phyloP scores from a whole-genome alignment of 2,888 invertebrate species.

The Dicyrtoma fusca region DNA sequence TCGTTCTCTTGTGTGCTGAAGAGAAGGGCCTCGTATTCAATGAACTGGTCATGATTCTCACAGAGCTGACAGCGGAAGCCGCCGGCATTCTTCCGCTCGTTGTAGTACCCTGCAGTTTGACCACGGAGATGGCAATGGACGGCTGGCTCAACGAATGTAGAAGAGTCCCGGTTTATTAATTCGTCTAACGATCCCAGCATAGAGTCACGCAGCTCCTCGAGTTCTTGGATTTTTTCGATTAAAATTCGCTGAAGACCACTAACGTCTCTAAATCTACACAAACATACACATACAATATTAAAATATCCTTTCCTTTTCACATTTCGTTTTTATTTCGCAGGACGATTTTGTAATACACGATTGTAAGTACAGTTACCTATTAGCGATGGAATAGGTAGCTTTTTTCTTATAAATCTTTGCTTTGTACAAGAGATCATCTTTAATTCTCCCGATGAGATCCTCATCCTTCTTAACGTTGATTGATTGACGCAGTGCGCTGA shows the following conservation, averaged over 20 bases:
- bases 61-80: constrained; percentile 60
- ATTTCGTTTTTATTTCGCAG: constrained; percentile 2
- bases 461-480: constrained; percentile 39
- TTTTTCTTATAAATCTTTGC: constrained; percentile 34
- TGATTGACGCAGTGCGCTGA: constrained; percentile 60
- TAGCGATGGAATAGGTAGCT: constrained; percentile 38
- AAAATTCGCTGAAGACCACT: constrained; percentile 60
- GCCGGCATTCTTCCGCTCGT: constrained; percentile 38
- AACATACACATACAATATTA: too few relatives aligned
- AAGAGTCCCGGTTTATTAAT: constrained; percentile 57
- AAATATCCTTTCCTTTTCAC: too few relatives aligned
- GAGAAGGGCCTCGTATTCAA: constrained; percentile 61
- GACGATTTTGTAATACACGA: neutral
- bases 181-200: constrained; percentile 59
- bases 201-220: constrained; percentile 58
- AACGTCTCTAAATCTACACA: constrained; percentile 58
- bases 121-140: constrained; percentile 66
- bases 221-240: constrained; percentile 58
- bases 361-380: constrained; percentile 42
- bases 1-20: constrained; percentile 64
- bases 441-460: constrained; percentile 45
- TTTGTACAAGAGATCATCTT: constrained; percentile 47
- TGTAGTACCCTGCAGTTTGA: constrained; percentile 34
- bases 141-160: constrained; percentile 62
- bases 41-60: constrained; percentile 60